Percentiles rank a stretch among this genome's conserved stretches.
These are phyloP conservation scores for Xestia ashworthii DNA, from an alignment of 2,888 invertebrate genomes.

Conservation along the genomic window DNA sequence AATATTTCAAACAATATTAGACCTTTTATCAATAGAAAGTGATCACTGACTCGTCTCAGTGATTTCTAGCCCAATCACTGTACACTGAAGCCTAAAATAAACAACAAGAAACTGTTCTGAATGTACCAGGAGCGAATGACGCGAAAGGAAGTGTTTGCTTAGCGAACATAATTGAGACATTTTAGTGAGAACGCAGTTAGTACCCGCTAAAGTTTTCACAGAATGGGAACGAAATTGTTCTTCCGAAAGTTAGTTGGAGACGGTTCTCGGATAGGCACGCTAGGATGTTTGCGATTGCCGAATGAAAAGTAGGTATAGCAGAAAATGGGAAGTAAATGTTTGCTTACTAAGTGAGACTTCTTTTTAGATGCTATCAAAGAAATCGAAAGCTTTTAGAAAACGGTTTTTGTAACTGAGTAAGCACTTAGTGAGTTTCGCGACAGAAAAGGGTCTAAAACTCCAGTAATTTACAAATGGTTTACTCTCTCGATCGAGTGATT, in stretches of 20 bases:
- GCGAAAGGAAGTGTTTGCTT: conserved; percentile 74
- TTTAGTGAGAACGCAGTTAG: conserved; percentile 72
- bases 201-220: conserved; percentile 69
- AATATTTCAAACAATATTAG: not conserved
- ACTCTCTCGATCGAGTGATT: not conserved
- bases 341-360: conserved; percentile 52
- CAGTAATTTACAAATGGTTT: not conserved
- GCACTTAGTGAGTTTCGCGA: conserved; percentile 19
- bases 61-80: not conserved
- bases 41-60: not conserved
- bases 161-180: conserved; percentile 77
- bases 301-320: conserved; percentile 48
- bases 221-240: conserved; percentile 72
- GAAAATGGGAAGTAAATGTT: conserved; percentile 40
- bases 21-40: not conserved
- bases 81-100: conserved; percentile 38
- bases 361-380: conserved; percentile 39
- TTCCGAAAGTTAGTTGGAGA: conserved; percentile 62
- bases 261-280: conserved; percentile 47
- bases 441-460: not conserved
- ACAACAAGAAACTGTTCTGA: conserved; percentile 31
- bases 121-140: conserved; percentile 63
- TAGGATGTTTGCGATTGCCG: conserved; percentile 51
- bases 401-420: conserved; percentile 18
- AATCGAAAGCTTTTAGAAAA: conserved; percentile 49